These are phyloP conservation scores for Ennomos fuscantarius DNA, from an alignment of 2,888 invertebrate species.

Conservation along the genomic window DNA sequence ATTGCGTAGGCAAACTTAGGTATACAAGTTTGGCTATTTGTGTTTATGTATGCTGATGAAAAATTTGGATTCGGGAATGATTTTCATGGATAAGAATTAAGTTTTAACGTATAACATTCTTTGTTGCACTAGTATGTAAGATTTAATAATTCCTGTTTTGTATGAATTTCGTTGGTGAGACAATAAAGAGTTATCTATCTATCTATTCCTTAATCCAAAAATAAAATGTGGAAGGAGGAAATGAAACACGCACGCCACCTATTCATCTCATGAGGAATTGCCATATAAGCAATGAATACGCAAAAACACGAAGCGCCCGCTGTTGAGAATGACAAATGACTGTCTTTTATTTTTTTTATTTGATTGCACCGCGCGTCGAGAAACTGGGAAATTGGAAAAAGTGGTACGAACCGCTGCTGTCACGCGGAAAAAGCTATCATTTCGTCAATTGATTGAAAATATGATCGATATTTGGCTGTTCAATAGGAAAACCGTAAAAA, in stretches of 20 bases:
- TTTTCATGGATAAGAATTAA: too few species aligned
- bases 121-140: too few species aligned
- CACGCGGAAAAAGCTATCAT: conserved; percentile 22
- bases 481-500: neutral
- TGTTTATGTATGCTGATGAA: too few species aligned
- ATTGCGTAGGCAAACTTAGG: too few species aligned
- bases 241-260: conserved; percentile 26
- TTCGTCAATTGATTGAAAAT: conserved; percentile 24
- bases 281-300: conserved; percentile 34
- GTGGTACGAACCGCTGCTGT: conserved; percentile 13
- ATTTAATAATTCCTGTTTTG: too few species aligned
- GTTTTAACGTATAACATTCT: too few species aligned
- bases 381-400: conserved; percentile 20
- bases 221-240: conserved; percentile 14
- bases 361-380: conserved; percentile 30
- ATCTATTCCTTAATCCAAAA: neutral
- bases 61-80: too few species aligned
- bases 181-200: too few species aligned
- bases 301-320: conserved; percentile 32
- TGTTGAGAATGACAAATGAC: conserved; percentile 41
- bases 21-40: too few species aligned
- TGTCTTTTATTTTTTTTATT: conserved; percentile 39
- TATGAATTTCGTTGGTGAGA: too few species aligned
- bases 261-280: conserved; percentile 25
- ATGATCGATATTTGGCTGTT: neutral